These are phyloP conservation scores for Sinocyclocheilus rhinocerous DNA, from an alignment of 2,113 vertebrate genomes.

Conservation along the genomic window DNA sequence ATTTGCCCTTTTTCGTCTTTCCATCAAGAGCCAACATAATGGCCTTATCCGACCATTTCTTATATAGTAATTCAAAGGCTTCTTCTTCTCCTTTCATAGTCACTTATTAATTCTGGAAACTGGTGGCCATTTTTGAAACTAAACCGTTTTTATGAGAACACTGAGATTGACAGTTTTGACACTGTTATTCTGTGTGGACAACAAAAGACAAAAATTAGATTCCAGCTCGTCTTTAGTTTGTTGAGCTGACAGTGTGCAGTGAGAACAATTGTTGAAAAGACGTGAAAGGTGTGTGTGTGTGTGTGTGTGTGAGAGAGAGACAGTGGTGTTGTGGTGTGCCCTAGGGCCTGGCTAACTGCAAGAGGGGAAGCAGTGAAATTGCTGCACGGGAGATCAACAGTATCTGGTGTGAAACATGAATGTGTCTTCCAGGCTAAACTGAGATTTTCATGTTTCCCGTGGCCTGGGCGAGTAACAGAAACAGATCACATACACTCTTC, in stretches of 20 bases:
- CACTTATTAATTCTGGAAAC: background rate
- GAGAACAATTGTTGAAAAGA: slow-evolving; percentile 47
- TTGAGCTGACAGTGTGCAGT: slow-evolving; percentile 28
- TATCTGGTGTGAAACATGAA: slow-evolving; percentile 67
- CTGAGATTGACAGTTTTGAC: slow-evolving; percentile 27
- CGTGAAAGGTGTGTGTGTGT: slow-evolving; percentile 38
- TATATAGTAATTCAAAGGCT: background rate
- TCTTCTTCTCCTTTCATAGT: background rate
- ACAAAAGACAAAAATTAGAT: slow-evolving; percentile 28
- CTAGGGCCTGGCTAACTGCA: slow-evolving; percentile 49
- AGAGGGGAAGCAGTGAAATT: slow-evolving; percentile 44
- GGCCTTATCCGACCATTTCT: background rate
- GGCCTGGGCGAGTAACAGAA: slow-evolving; percentile 52
- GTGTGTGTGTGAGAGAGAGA: slow-evolving; percentile 9
- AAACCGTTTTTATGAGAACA: background rate
- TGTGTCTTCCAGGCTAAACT: slow-evolving; percentile 59
- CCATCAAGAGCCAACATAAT: background rate
- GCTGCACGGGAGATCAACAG: slow-evolving; percentile 61
- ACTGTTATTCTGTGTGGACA: slow-evolving; percentile 8
- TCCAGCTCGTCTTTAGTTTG: slow-evolving; percentile 24
- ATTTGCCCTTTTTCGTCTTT: slow-evolving; percentile 37
- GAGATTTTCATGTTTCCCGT: slow-evolving; percentile 67
- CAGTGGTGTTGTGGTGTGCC: slow-evolving; percentile 19
- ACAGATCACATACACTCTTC: slow-evolving; percentile 21
- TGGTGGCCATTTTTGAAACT: background rate